phyloP scores from a whole-genome alignment of 2,113 vertebrate genomes.

The Chelonoidis abingdonii region DNA sequence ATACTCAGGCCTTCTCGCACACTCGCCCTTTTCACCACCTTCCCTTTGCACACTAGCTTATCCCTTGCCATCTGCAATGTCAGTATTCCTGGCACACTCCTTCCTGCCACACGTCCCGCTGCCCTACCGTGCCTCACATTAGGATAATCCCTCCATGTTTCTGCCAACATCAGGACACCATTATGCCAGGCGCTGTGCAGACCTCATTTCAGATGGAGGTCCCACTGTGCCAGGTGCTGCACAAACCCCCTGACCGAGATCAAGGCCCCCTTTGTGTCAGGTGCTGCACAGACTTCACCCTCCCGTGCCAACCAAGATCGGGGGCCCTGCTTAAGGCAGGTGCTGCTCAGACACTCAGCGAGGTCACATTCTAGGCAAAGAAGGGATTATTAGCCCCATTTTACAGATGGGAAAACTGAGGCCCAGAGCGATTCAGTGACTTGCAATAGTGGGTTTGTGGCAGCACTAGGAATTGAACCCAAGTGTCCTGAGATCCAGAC shows the following conservation, averaged over 20 bases:
- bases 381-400: not conserved
- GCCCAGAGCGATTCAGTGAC: not conserved
- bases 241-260: too few species aligned
- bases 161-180: too few species aligned
- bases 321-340: too few species aligned
- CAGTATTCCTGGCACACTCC: not conserved
- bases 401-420: not conserved
- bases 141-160: too few species aligned
- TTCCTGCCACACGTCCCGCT: not conserved
- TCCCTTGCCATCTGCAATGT: too few species aligned
- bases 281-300: not conserved
- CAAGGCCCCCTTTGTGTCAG: too few species aligned
- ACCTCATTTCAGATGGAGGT: too few species aligned
- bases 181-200: too few species aligned
- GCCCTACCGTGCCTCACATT: too few species aligned
- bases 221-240: too few species aligned
- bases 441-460: not conserved
- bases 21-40: not conserved
- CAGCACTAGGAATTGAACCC: not conserved
- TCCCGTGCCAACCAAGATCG: too few species aligned
- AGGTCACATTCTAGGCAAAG: not conserved
- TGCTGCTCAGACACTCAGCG: not conserved
- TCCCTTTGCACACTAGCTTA: not conserved
- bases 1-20: not conserved
- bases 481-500: not conserved